Base-by-base conservation (phyloP, 2,888 invertebrate genomes). In the Tetropium fuscum region DNA sequence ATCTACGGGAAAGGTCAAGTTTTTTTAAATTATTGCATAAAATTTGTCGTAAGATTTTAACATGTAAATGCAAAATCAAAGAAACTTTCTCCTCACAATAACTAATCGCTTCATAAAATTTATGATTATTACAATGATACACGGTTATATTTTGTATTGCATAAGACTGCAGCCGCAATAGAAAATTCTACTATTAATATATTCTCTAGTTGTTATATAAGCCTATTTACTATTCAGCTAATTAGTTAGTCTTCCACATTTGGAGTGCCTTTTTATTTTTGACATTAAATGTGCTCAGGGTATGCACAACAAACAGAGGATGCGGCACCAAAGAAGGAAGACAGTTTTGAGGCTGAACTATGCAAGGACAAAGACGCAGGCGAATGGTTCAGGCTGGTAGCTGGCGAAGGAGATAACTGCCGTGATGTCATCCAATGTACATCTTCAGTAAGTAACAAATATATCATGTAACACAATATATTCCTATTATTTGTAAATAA, bases 391-490 rank as follows among this genome's bases (percentile, higher is more conserved):
- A 89, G 95, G 78, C 85, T 95, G 79, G 92, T 93, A 63, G 90
- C 93, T 63, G 94, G 93, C 74, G 94, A 95, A 74, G 94, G 93
- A 75, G 95, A 95, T 84, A 93, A 92, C 82, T 96, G 95, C 83
- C 91, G 95, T 81, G 95, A 95, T 85, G 95, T 95, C 80, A 95
- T 95, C 80, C 95, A 95, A 83, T 95, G 95, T 84, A 95, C 95
- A 70, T 93, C 94, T 80, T 95, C 95, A 80, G 93, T 93, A 80
- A 86, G 88, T 87, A 25, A 7, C 11, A 38, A 4, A 41, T 19
- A 15, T 36, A 15, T 27, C 13, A 7, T 16, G 1, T 5, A 10
- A 3, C 2, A 4, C 4, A 8, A 20, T 25, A 10, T 4, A 40
- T 16, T 13, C 7, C 15, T 13, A 38, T 38, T 22, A 4, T 32